These are phyloP conservation scores for Ophthalmolycus amberensis DNA, from an alignment of 2,113 vertebrate species.

Conservation along the genomic window DNA sequence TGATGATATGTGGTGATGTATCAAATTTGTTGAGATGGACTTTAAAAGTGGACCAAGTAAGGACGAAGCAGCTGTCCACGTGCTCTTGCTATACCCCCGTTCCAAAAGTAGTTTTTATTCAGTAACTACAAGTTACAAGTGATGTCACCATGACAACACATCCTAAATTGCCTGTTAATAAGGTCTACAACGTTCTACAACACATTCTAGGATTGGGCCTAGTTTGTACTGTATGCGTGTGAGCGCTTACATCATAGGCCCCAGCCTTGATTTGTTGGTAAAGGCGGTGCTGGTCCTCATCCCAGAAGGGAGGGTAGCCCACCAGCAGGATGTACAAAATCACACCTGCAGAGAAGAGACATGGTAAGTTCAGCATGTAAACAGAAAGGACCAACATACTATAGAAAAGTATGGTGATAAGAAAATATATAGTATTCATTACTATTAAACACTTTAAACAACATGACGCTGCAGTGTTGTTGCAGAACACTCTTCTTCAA, in stretches of 20 bases:
- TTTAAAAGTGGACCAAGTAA: background rate
- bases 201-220: background rate
- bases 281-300: constrained; percentile 97
- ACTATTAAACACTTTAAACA: constrained; percentile 8
- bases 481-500: background rate
- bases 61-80: background rate
- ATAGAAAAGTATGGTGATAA: background rate
- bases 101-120: background rate
- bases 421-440: background rate
- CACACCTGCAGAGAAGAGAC: constrained; percentile 86
- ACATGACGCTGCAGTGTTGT: background rate
- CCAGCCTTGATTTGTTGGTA: constrained; percentile 99
- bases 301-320: constrained; percentile 98
- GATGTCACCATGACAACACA: background rate
- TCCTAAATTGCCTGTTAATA: background rate
- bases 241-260: constrained; percentile 91
- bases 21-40: background rate
- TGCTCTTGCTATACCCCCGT: background rate
- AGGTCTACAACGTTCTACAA: background rate
- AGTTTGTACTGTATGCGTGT: background rate
- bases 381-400: background rate
- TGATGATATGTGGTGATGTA: too few relatives aligned
- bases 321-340: constrained; percentile 98
- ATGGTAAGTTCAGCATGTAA: background rate
- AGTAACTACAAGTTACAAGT: background rate